Evolutionary conservation across 2,797 vertebrate species (phyloP), one percentile per base, ranked within the genome.

Genomic region (Rallus crepitans): DNA sequence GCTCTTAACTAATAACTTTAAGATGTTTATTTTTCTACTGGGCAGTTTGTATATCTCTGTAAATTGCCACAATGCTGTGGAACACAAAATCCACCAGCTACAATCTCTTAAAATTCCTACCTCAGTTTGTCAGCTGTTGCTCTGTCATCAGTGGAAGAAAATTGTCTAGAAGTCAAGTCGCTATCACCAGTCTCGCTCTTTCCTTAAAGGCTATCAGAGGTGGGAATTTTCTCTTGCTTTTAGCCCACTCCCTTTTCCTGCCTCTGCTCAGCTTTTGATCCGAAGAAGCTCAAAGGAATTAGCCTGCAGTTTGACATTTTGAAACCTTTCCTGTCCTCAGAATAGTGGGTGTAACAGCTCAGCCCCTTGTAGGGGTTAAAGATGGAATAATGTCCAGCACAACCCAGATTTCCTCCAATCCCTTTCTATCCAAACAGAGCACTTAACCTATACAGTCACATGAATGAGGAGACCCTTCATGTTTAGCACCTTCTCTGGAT

Each of bases 401-500:
- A 89, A 31, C 45, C 53, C 35, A 50, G 45, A 66, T 71, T 85
- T 83, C 65, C 37, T 71, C 69, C 80, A 83, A 21, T 31, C 45
- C 45, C 28, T 56, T 75, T 80, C 77, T 57, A 24, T 15, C 72
- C 77, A 86, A 96, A 95, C 28, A 60, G 35, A 76, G 37, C 3
- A 1, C 65, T 80, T 92, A 73, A 77, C 82, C 90, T 78, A 21
- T 48, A 33, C 8, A 9, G 5, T n/a, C 65, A 77, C 48, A 63
- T 73, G 59, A 73, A 23, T 42, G 47, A 93, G 0, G 5, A 89
- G 72, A 15, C 42, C 45, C 85, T 87, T 96, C 53, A 71, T 86
- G 80, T 89, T 91, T 87, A 86, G 93, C 42, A 63, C 50, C 65
- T 96, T 85, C 89, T 91, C 48, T 61, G 84, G 68, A 85, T 56